Evolutionary conservation across 1,140 invertebrate species (phyloP).

Genomic region (Thaumatotibia leucotreta): DNA sequence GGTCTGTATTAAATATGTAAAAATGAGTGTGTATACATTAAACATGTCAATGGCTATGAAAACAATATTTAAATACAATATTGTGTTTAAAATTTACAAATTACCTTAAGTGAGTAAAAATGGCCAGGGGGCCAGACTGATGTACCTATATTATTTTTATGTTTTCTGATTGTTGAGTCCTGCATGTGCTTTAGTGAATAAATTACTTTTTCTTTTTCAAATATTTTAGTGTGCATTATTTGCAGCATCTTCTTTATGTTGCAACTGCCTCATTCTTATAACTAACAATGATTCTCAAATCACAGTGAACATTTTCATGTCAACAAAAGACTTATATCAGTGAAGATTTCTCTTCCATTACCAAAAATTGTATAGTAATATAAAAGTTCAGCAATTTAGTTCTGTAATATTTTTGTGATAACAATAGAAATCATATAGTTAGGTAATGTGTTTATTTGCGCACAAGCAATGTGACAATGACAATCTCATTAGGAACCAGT

Average conservation of each 20-base stretch:
- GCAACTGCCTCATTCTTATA: not conserved
- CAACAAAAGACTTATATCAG: not conserved
- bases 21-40: too few species aligned
- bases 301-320: not conserved
- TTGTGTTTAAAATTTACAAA: too few species aligned
- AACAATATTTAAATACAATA: too few species aligned
- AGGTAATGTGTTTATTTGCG: not conserved
- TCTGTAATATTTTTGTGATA: not conserved
- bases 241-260: not conserved
- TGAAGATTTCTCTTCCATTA: not conserved
- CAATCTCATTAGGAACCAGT: slow-evolving; percentile 6
- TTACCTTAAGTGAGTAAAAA: too few species aligned
- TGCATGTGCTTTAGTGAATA: too few species aligned
- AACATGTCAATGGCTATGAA: too few species aligned
- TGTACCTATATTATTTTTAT: too few species aligned
- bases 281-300: not conserved
- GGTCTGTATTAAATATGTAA: too few species aligned
- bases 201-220: too few species aligned
- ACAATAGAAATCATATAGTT: not conserved
- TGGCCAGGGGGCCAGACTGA: too few species aligned
- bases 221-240: too few species aligned
- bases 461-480: not conserved
- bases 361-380: not conserved
- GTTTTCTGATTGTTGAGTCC: too few species aligned
- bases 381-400: not conserved